Conservation (phyloP, 2,797 vertebrate genomes). For the Margarornis squamiger region DNA sequence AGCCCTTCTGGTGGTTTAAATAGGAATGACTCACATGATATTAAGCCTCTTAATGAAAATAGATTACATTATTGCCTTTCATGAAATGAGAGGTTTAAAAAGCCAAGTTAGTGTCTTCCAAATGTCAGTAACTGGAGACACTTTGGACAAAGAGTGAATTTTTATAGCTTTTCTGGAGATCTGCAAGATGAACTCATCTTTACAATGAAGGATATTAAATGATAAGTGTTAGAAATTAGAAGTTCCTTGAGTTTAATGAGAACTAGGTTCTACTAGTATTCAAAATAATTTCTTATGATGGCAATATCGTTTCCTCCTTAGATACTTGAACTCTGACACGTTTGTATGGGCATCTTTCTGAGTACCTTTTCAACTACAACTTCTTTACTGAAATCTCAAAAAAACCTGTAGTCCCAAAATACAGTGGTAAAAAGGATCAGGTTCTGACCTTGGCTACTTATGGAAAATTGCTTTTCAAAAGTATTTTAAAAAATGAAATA, state of each 20-base stretch:
- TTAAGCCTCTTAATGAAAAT: constrained; percentile 53
- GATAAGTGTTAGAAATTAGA: not conserved
- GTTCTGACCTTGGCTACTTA: not conserved
- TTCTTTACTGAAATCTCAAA: not conserved
- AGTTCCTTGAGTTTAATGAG: not conserved
- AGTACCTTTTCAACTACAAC: not conserved
- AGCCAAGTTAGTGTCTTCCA: constrained; percentile 29
- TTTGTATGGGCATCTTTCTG: not conserved
- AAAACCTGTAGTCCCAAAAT: not conserved
- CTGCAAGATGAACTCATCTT: not conserved
- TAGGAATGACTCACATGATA: constrained; percentile 53
- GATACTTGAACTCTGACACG: not conserved
- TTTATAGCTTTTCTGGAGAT: not conserved
- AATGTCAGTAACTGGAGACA: constrained; percentile 21
- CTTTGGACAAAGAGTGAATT: constrained; percentile 1
- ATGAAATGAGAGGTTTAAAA: constrained; percentile 53
- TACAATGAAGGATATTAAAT: not conserved
- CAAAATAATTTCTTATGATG: not conserved
- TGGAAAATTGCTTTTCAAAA: not conserved
- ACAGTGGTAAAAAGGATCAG: not conserved
- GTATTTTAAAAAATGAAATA: not conserved
- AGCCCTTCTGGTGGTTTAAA: constrained; percentile 43
- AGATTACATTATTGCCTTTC: constrained; percentile 34
- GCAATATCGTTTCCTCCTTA: not conserved
- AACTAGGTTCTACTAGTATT: not conserved